Conservation (phyloP, 2,797 vertebrate genomes). For the Dicrostonyx torquatus region DNA sequence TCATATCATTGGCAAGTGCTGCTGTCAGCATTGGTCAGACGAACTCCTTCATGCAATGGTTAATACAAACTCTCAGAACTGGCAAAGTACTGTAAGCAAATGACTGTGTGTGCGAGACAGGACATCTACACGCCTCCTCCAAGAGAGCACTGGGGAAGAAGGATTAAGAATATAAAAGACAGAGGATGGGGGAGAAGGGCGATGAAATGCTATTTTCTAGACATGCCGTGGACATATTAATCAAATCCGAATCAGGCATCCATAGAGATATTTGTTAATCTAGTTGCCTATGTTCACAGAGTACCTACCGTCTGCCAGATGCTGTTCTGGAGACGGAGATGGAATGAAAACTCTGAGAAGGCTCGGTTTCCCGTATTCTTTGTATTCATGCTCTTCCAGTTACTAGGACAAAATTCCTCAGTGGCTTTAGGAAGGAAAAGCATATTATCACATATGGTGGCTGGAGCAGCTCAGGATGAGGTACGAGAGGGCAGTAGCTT, state of each 20-base stretch:
- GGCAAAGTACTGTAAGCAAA: not conserved
- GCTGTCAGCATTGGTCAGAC: not conserved
- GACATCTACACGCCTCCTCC: not conserved
- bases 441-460: fast-evolving
- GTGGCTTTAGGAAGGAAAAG: not conserved
- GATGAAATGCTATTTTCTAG: not conserved
- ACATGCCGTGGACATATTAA: not conserved
- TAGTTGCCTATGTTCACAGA: not conserved
- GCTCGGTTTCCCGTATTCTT: not conserved
- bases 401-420: not conserved
- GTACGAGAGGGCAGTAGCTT: not conserved
- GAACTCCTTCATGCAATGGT: not conserved
- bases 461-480: not conserved
- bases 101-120: not conserved
- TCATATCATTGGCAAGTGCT: not conserved
- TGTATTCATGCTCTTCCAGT: not conserved
- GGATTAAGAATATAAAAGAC: not conserved
- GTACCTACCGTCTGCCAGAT: not conserved
- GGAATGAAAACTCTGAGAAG: not conserved
- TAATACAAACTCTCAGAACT: not conserved
- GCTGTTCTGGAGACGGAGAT: not conserved
- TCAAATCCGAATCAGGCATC: not conserved
- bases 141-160: not conserved
- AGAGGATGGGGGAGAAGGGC: not conserved
- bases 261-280: not conserved